A percentile compares a stretch with the other conserved stretches of the same genome.
Conservation (phyloP, 2,113 vertebrate genomes). For the Chinchilla lanigera region DNA sequence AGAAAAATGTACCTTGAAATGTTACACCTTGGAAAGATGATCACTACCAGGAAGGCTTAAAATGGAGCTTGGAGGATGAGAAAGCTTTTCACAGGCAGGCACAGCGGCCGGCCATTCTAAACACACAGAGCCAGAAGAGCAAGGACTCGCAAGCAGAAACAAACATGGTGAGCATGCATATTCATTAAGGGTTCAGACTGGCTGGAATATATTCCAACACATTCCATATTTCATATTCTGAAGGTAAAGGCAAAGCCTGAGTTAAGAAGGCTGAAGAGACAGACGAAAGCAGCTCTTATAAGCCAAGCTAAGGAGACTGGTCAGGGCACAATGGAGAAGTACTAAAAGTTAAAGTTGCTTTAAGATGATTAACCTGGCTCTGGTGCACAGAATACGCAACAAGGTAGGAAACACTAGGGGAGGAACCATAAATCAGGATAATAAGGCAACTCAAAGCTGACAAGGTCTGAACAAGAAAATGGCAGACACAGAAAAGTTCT, state of each 20-base stretch:
- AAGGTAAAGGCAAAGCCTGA: background rate
- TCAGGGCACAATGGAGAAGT: background rate
- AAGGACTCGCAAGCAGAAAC: background rate
- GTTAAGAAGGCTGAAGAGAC: background rate
- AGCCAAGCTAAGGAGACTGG: background rate
- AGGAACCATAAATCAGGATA: background rate
- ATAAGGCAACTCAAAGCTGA: background rate
- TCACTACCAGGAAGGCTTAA: background rate
- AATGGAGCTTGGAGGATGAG: background rate
- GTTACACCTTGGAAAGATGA: background rate
- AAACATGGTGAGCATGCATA: background rate
- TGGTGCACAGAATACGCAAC: background rate
- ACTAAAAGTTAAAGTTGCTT: slow-evolving; percentile 49
- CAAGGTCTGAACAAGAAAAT: slow-evolving; percentile 18
- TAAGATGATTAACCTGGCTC: background rate
- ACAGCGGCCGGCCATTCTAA: background rate
- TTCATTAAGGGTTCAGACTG: background rate
- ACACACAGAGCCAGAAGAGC: background rate
- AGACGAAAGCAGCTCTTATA: background rate
- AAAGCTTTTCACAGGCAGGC: background rate
- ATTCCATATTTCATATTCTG: too few relatives aligned
- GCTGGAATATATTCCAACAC: too few relatives aligned
- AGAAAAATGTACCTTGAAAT: slow-evolving; percentile 37
- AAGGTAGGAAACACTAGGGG: background rate
- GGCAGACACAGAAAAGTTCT: background rate